Evolutionary conservation across 2,113 vertebrate genomes (phyloP), one percentile per base, ranked within the genome.

Genomic region (Anoplopoma fimbria): DNA sequence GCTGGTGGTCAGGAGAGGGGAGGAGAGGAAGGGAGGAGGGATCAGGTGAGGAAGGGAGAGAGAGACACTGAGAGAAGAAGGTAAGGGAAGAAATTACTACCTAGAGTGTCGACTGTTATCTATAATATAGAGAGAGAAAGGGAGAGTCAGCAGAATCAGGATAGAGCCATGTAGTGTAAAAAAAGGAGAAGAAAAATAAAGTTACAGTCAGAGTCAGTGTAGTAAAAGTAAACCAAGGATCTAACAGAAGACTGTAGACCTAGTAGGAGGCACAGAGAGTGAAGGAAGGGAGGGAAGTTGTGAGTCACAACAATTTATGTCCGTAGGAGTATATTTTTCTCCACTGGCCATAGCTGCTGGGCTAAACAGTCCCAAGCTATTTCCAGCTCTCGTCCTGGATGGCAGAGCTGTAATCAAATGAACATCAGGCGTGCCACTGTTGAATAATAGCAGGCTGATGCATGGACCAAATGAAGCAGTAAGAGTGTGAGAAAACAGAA

Each of bases 401-500:
- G 79, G 85, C 84, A 92, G 75, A 82, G 80, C 87, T 93, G 87
- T 94, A 94, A 94, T 94, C 91, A 94, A 93, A 75, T 38, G 76
- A 87, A 84, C 75, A 87, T 93, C 90, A 92, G 89, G 83, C 58
- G 81, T 72, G 83, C 89, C 86, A 72, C 84, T 73, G 84, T 60
- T 91, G 81, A 89, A 90, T 85, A 89, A 92, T 79, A 71, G 85
- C 82, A 62, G 77, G 69, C 74, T 79, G 77, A 68, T 86, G 82
- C 78, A 64, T 15, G 83, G 88, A 92, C 89, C 81, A 91, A 90
- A 83, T 88, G 83, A 91, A 74, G 63, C 61, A 64, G 70, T 31
- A 27, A 69, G 79, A 81, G 75, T 77, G 83, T 79, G 78, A 82
- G 83, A 79, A 88, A 85, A 82, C 38, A 74, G 63, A 76, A 73